phyloP scores from a whole-genome alignment of 2,113 vertebrate genomes.

The Calyptommatus sinebrachiatus region DNA sequence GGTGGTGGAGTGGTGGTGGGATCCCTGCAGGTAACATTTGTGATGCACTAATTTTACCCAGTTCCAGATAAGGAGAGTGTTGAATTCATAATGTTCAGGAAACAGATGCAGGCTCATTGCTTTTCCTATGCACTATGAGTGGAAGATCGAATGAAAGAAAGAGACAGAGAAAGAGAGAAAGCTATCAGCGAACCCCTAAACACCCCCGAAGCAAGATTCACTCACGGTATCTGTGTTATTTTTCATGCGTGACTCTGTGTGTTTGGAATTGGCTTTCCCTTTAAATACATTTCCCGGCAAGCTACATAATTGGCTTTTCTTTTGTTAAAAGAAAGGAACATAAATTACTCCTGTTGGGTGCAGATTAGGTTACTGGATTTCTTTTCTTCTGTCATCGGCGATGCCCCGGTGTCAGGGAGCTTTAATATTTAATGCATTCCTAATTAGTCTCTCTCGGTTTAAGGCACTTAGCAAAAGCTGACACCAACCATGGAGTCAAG shows the following conservation, averaged over 20 bases:
- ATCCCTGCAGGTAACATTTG: background rate
- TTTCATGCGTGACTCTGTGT: slow-evolving; percentile 9
- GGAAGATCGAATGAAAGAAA: too few species aligned
- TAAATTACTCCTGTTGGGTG: slow-evolving; percentile 77
- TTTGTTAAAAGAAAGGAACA: slow-evolving; percentile 75
- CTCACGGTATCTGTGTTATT: slow-evolving; percentile 46
- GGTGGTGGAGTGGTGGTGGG: background rate
- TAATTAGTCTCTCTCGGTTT: slow-evolving; percentile 79
- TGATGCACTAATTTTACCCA: background rate
- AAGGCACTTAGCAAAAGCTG: slow-evolving; percentile 78
- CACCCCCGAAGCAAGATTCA: background rate
- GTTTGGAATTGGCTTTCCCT: slow-evolving; percentile 67
- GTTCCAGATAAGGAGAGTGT: slow-evolving; percentile 1
- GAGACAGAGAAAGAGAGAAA: background rate
- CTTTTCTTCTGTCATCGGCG: slow-evolving; percentile 75
- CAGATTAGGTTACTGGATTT: slow-evolving; percentile 78
- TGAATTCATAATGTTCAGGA: background rate
- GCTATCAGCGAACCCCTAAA: slow-evolving; percentile 14
- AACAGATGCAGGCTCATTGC: background rate
- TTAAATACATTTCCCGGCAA: slow-evolving; percentile 71
- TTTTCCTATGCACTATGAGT: background rate
- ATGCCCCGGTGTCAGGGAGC: slow-evolving; percentile 73
- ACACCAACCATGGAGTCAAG: slow-evolving; percentile 74
- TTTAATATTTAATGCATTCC: slow-evolving; percentile 83
- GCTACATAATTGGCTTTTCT: slow-evolving; percentile 77